These are phyloP conservation scores for Trididemnum nubilum DNA, from an alignment of 23 tunicate genomes.

Conservation along the genomic window DNA sequence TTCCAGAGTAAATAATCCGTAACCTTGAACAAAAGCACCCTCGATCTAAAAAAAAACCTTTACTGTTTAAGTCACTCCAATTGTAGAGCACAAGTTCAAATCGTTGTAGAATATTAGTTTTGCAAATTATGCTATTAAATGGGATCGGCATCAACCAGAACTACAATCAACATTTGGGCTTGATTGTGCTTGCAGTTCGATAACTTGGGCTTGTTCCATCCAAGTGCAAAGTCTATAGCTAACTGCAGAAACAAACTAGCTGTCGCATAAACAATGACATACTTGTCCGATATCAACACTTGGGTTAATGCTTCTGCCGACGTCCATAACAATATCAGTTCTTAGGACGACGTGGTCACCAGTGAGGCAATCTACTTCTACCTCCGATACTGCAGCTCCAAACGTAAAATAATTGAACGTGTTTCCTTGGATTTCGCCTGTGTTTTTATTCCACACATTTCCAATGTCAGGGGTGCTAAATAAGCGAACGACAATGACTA, in stretches of 20 bases:
- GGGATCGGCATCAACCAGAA: too few relatives aligned
- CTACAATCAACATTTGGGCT: too few relatives aligned
- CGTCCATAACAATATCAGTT: slow-evolving; percentile 90
- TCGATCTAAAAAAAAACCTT: slow-evolving; percentile 56
- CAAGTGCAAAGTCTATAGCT: too few relatives aligned
- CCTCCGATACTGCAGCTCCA: slow-evolving; percentile 78
- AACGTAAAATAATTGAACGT: slow-evolving; percentile 52
- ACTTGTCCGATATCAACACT: slow-evolving; percentile 93
- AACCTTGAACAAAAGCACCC: slow-evolving; percentile 89
- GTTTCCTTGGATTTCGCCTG: slow-evolving; percentile 52
- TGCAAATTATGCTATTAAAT: background rate
- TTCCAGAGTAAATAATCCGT: slow-evolving; percentile 82
- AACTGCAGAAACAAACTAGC: background rate
- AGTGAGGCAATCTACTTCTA: slow-evolving; percentile 90
- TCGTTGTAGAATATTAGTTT: background rate
- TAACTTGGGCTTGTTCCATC: too few relatives aligned
- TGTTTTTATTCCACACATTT: slow-evolving; percentile 50
- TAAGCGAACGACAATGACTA: background rate
- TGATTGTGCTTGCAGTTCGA: too few relatives aligned
- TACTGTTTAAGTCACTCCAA: background rate
- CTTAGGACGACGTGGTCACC: slow-evolving; percentile 73
- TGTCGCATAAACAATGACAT: background rate
- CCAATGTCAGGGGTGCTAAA: slow-evolving; percentile 59
- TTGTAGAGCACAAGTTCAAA: background rate
- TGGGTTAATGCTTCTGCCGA: slow-evolving; percentile 86